phyloP scores from a whole-genome alignment of 30 jellyfish, hydroid and myxozoan species.

The Hydractinia symbiolongicarpus region DNA sequence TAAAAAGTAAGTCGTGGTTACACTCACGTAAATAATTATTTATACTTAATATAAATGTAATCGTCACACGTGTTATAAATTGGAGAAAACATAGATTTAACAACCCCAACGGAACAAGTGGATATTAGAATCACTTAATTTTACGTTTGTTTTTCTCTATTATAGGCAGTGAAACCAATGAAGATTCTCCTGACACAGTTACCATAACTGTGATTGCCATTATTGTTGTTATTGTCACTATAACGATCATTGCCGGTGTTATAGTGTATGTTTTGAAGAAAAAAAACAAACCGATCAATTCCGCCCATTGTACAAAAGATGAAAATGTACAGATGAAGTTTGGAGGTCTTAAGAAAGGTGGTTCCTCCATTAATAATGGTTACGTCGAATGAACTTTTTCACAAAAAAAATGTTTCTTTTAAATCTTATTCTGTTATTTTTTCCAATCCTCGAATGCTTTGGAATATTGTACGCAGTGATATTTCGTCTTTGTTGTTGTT shows the following conservation, averaged over 20 bases:
- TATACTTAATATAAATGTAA: no score
- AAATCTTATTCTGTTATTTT: no score
- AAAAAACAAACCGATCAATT: not conserved
- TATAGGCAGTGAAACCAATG: not conserved
- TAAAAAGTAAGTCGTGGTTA: not conserved
- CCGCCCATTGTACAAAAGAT: conserved; percentile 9
- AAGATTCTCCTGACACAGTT: not conserved
- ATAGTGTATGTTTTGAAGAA: not conserved
- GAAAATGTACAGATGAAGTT: conserved; percentile 9
- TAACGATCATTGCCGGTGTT: not conserved
- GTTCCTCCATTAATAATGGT: not conserved
- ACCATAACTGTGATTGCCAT: not conserved
- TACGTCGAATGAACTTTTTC: not conserved
- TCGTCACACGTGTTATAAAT: no score
- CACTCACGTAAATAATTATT: no score
- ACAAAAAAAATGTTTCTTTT: no score
- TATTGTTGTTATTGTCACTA: not conserved
- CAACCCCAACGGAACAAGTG: no score
- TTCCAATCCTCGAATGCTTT: no score
- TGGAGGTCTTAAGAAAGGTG: not conserved
- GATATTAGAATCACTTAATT: not conserved
- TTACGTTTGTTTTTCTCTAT: not conserved
- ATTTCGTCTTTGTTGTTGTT: no score
- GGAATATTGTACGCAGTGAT: no score
- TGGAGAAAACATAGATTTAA: no score